Evolutionary conservation across 2,113 vertebrate genomes (phyloP).

Genomic region (Cavia porcellus): DNA sequence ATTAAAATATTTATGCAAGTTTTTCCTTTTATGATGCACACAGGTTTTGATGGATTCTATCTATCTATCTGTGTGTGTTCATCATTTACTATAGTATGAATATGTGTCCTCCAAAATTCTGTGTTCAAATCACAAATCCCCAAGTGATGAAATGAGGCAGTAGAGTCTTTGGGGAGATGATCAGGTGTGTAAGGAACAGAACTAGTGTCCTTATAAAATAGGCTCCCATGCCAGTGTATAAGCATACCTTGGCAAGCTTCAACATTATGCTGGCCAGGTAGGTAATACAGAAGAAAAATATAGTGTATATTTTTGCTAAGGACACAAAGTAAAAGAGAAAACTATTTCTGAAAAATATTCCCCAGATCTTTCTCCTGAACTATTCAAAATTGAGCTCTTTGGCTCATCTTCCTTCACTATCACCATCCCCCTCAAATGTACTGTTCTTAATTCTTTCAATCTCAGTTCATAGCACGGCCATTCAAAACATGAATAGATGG

Average conservation of each 20-base stretch:
- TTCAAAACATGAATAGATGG: background rate
- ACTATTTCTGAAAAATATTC: background rate
- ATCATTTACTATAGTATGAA: background rate
- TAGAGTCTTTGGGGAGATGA: background rate
- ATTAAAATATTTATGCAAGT: background rate
- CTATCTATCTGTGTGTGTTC: background rate
- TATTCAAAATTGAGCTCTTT: slow-evolving; percentile 34
- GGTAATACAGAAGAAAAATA: background rate
- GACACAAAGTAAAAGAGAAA: background rate
- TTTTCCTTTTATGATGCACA: background rate
- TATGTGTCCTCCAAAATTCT: background rate
- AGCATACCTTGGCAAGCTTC: background rate
- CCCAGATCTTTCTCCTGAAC: background rate
- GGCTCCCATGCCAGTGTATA: background rate
- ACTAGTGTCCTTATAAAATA: background rate
- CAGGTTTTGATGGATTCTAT: background rate
- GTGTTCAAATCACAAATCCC: background rate
- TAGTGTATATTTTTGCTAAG: background rate
- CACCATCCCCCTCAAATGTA: background rate
- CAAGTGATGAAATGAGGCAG: background rate
- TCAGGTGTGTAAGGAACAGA: background rate
- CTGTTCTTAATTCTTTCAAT: slow-evolving; percentile 12
- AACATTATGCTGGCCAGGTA: background rate
- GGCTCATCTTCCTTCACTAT: background rate
- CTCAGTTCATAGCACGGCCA: background rate